Base-by-base conservation (phyloP, 2,888 invertebrate genomes). In the Volucella bombylans region DNA sequence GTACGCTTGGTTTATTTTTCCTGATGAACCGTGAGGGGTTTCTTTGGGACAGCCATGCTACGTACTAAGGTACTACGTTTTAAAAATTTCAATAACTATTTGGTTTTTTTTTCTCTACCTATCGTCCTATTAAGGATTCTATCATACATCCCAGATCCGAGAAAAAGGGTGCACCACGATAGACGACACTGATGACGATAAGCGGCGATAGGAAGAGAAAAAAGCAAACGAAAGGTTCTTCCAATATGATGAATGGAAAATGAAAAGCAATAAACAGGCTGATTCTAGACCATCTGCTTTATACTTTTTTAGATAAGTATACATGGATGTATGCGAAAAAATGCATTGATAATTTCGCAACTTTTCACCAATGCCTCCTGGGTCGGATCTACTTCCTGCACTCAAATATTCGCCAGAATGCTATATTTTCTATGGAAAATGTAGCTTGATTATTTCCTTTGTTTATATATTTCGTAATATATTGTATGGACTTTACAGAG, bases 1-100 rank as follows among this genome's bases (percentile, higher is more conserved):
- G 54, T 85, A 81, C 81, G 72, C 81, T 81, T 62, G 76, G 85
- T 85, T 85, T 85, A 85, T 71, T 85, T 76, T 76, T 55, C 62
- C 68, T 72, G 81, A 81, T 85, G 68, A 85, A 85, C 81, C 72
- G 43, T 67, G 57, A 43, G 39, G 71, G 76, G 59, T 59, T 74
- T 54, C 59, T 39, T 18, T 18, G 49, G 62, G 59, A 14, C 55
- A 50, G 55, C 31, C 4, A 31, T 54, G 69, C 43, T 57, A 18
- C 38, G 50, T 38, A 62, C 57, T 43, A 62, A 54, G 68, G 73
- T 62, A 64, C 52, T 18, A 45, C 67, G 50, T 54, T 31, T 6
- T 81, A 61, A 62, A 62, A 64, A 81, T 85, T 81, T 85, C 76
- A 85, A 81, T 85, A 81, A 76, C 68, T 76, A 81, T 77, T 77